Evolutionary conservation across 2,113 vertebrate genomes (phyloP).

Genomic region (Ochotona curzoniae): DNA sequence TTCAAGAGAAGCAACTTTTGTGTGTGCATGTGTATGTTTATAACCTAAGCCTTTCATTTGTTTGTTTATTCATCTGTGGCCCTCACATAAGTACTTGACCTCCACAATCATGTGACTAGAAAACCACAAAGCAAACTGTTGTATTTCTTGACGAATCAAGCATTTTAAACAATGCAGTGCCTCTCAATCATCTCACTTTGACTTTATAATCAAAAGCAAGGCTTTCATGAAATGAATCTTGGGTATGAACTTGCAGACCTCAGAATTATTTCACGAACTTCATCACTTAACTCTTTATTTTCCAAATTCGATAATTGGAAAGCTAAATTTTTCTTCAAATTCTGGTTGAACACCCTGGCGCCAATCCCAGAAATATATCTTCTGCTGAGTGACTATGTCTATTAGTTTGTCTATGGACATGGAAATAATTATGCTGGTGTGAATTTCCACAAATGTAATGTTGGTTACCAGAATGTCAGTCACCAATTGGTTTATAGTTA

Average conservation of each 20-base stretch:
- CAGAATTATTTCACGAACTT: slow-evolving; percentile 42
- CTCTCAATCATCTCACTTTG: slow-evolving; percentile 23
- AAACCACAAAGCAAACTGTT: slow-evolving; percentile 59
- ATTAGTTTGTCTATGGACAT: background rate
- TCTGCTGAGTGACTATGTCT: slow-evolving; percentile 15
- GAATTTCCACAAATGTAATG: slow-evolving; percentile 1
- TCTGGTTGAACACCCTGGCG: background rate
- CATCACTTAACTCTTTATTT: slow-evolving; percentile 37
- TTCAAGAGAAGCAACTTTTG: background rate
- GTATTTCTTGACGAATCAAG: slow-evolving; percentile 28
- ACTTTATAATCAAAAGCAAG: slow-evolving; percentile 56
- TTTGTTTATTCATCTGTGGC: slow-evolving; percentile 61
- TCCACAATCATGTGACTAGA: slow-evolving; percentile 57
- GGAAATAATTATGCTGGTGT: slow-evolving; percentile 43
- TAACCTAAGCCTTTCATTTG: slow-evolving; percentile 45
- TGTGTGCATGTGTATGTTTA: background rate
- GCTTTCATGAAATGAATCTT: slow-evolving; percentile 21
- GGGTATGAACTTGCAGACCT: slow-evolving; percentile 32
- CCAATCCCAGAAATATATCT: background rate
- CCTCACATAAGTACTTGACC: slow-evolving; percentile 55
- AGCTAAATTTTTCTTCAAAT: slow-evolving; percentile 35
- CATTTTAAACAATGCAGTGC: slow-evolving; percentile 59
- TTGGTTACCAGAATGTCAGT: slow-evolving; percentile 24
- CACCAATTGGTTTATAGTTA: background rate
- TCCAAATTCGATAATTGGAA: slow-evolving; percentile 19